Base-by-base conservation (phyloP, 2,888 invertebrate genomes). In the Hirtodrosophila trivittata region DNA sequence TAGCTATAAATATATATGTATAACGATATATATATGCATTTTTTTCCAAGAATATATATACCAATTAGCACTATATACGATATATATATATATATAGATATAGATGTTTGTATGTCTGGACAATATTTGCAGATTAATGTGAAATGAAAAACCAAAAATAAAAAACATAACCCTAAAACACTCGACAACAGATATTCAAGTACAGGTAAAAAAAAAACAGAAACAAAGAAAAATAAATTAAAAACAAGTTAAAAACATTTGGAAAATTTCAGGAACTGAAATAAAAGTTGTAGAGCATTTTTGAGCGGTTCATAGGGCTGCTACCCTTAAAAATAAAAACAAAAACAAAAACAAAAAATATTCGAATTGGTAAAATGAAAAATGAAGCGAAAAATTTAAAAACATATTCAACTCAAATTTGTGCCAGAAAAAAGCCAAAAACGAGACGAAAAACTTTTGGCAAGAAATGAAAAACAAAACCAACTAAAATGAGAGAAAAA, bases 91-190 rank as follows among this genome's bases (percentile, higher is more conserved):
- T 45, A 42, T 54, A 51, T 47, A 51, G 64, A 57, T 32, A 42
- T 49, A 47, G 71, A 57, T 57, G 43, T 72, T 51, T 71, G 57
- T 67, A 67, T 81, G 58, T 85, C 59, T 57, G 78, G 77, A 85
- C 77, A 78, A 78, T 78, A 78, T 78, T 66, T 59, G 59, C 46
- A 49, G 46, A 26, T 21, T 25, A 50, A 69, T 30, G 18, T 35
- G 42, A 28, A 33, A 42, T 32, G 14, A 12, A 35, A 1, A 35
- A 35, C 4, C 2, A 35, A n/a, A 13, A 35, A 35, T 9, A n/a
- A 3, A 35, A n/a, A 35, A 28, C 28, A 28, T n/a, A 28, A 25
- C 25, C 2, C 1, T 1, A 28, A 28, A 7, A 28, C 7, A 28
- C n/a, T 3, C 25, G 6, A 28, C 9, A 72, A 45, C 12, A 41